These are phyloP conservation scores for Andrena haemorrhoa DNA, from an alignment of 2,888 invertebrate species.

Conservation along the genomic window DNA sequence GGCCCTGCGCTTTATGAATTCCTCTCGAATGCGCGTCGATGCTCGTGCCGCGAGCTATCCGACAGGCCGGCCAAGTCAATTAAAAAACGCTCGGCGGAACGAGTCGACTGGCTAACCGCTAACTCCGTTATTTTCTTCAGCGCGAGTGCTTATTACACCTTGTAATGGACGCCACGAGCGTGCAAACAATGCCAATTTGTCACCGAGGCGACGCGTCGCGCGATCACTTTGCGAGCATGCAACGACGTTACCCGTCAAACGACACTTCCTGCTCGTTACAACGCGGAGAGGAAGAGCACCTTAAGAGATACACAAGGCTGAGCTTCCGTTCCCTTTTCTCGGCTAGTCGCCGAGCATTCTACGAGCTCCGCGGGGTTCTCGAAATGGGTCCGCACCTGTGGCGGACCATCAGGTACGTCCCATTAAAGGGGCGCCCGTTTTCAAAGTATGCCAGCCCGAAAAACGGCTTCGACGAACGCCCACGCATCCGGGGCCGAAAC, in stretches of 20 bases:
- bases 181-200: conserved; percentile 21
- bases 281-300: conserved; percentile 2
- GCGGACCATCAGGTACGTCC: conserved; percentile 51
- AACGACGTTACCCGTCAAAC: neutral
- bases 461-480: conserved; percentile 56
- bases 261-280: conserved; percentile 22
- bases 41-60: conserved; percentile 29
- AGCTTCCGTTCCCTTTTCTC: conserved; percentile 66
- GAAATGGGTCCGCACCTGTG: conserved; percentile 65
- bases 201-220: neutral
- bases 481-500: conserved; percentile 58
- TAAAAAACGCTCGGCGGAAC: conserved; percentile 51
- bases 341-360: conserved; percentile 21
- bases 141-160: conserved; percentile 27
- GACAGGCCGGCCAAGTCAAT: conserved; percentile 55
- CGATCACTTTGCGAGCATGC: neutral
- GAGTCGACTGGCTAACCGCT: conserved; percentile 16
- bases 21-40: conserved; percentile 52
- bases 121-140: conserved; percentile 41
- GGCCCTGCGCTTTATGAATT: conserved; percentile 56
- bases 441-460: conserved; percentile 54
- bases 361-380: conserved; percentile 38
- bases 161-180: conserved; percentile 13
- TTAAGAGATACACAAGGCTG: conserved; percentile 14
- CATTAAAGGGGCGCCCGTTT: conserved; percentile 52